Base-by-base conservation (phyloP, 1,140 invertebrate genomes). In the Drosophila persimilis region DNA sequence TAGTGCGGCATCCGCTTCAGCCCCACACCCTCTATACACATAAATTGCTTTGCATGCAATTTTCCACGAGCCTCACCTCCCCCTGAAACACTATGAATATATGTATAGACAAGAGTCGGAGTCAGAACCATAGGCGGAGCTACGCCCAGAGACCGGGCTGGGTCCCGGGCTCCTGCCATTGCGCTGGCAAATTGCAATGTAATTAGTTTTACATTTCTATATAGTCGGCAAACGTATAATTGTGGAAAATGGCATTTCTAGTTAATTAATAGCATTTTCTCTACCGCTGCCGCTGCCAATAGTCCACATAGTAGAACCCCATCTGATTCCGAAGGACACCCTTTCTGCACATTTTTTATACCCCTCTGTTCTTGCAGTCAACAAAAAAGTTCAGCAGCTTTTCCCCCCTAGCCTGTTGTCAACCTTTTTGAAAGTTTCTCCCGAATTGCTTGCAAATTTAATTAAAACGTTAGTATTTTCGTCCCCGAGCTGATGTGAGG, bases 121-220 rank as follows among this genome's bases (percentile, higher is more conserved):
- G 31, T 31, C 8, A 9, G 31, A 31, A 31, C 31, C 31, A 9
- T 9, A 31, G 31, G 31, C 8, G 31, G 3, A 5, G 35, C 11
- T 13, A 39, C 15, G 20, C 5, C 15, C 43, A 72, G 53, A 59
- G 67, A 41, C 9, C 8, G 48, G 67, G 41, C 3, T 3, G 4
- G 35, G 55, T 61, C 70, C 65, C 66, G 47, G 60, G 66, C 78
- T 66, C 71, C 41, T 63, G 63, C 83, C 88, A 88, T 88, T 88
- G 88, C 83, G 83, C 45, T 88, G 83, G 83, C 83, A 88, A 88
- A 88, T 88, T 88, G 83, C 83, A 88, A 88, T 88, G 83, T 88
- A 88, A 88, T 88, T 88, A 88, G 83, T 88, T 88, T 88, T 88
- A 88, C 83, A 88, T 88, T 88, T 88, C 83, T 88, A 88, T 88